Conservation (phyloP, 2,113 vertebrate species). For the Rousettus leschenaultii region DNA sequence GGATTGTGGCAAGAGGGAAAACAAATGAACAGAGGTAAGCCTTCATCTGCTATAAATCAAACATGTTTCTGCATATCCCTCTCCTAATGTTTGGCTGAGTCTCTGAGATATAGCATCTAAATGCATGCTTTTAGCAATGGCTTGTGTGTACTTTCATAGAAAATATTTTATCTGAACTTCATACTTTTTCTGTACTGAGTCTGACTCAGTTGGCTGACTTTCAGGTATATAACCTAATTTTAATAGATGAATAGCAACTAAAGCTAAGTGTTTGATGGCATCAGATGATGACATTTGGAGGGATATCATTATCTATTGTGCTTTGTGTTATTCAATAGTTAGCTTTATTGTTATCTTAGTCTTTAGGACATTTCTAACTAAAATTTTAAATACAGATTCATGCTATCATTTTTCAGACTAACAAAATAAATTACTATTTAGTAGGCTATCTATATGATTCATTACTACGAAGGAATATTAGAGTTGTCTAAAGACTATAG, state of each 20-base stretch:
- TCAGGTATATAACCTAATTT: background rate
- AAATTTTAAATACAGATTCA: background rate
- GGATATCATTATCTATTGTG: background rate
- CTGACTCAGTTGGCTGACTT: background rate
- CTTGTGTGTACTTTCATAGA: background rate
- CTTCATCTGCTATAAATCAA: background rate
- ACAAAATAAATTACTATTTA: background rate
- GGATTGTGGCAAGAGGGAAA: background rate
- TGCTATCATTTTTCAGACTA: background rate
- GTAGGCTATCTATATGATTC: background rate
- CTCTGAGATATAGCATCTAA: background rate
- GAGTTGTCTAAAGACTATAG: background rate
- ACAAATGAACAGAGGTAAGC: background rate
- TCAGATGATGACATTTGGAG: background rate
- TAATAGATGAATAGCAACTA: background rate
- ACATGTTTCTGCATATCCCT: background rate
- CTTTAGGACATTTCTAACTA: background rate
- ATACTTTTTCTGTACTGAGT: background rate
- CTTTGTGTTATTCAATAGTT: background rate
- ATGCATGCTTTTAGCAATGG: background rate
- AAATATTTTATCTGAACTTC: background rate
- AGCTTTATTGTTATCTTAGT: background rate
- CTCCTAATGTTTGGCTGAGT: background rate
- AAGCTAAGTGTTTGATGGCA: background rate
- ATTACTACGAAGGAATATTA: background rate